These are phyloP conservation scores for Hirtodrosophila cameraria DNA, from an alignment of 2,888 invertebrate species.

Conservation along the genomic window DNA sequence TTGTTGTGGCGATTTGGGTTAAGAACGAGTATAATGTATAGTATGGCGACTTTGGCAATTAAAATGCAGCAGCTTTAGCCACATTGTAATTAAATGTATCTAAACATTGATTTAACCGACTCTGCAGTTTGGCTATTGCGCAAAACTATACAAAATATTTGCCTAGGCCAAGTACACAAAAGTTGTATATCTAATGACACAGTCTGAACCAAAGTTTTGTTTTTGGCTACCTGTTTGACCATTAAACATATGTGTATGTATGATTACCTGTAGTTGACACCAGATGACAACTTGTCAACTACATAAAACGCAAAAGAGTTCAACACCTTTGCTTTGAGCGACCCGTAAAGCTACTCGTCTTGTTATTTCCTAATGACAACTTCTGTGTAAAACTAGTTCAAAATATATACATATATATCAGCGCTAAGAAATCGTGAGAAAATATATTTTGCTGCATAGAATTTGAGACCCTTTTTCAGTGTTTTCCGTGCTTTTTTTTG, in stretches of 20 bases:
- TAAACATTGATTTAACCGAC: conserved; percentile 71
- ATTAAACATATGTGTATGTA: conserved; percentile 45
- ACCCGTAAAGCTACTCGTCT: conserved; percentile 7
- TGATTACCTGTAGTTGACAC: conserved; percentile 41
- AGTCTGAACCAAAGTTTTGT: conserved; percentile 26
- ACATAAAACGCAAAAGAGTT: conserved; percentile 63
- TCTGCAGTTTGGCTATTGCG: conserved; percentile 33
- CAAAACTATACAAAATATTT: conserved; percentile 44
- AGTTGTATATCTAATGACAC: conserved; percentile 52
- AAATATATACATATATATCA: conserved; percentile 47
- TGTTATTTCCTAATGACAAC: conserved; percentile 63
- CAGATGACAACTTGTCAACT: conserved; percentile 51
- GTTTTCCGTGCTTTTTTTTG: conserved; percentile 24
- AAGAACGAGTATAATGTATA: conserved; percentile 79
- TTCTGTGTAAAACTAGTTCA: conserved; percentile 74
- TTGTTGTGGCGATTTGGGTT: conserved; percentile 77
- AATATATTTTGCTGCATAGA: conserved; percentile 61
- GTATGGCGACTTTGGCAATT: conserved; percentile 57
- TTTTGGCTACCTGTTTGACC: conserved; percentile 61
- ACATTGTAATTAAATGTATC: conserved; percentile 76
- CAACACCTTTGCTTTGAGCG: conserved; percentile 71
- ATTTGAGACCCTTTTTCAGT: conserved; percentile 38
- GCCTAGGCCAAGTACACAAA: conserved; percentile 40
- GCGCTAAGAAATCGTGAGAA: conserved; percentile 76
- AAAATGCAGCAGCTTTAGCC: conserved; percentile 65